These are phyloP conservation scores for Agriotes lineatus DNA, from an alignment of 2,888 invertebrate genomes.

Conservation along the genomic window DNA sequence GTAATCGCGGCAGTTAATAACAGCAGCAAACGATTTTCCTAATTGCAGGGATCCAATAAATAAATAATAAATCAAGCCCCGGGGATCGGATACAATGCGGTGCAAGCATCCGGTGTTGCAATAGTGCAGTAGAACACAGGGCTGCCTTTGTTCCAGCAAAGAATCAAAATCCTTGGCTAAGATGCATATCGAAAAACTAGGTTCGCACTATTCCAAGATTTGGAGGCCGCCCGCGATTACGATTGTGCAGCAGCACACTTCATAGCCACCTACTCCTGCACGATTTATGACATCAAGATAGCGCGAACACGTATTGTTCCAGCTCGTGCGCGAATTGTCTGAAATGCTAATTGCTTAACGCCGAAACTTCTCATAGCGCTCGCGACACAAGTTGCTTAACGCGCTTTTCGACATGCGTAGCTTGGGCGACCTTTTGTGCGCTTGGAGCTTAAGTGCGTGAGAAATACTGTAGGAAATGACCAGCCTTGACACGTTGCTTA, in stretches of 20 bases:
- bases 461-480: neutral
- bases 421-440: neutral
- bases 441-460: neutral
- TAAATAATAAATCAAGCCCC: conserved; percentile 15
- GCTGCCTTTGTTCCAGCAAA: conserved; percentile 25
- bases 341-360: conserved; percentile 27
- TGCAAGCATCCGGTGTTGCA: conserved; percentile 32
- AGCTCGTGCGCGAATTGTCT: conserved; percentile 26
- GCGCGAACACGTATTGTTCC: conserved; percentile 29
- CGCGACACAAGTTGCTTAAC: neutral
- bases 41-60: neutral
- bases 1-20: neutral
- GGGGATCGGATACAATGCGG: conserved; percentile 14
- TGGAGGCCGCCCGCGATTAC: conserved; percentile 26
- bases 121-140: conserved; percentile 21
- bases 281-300: conserved; percentile 45
- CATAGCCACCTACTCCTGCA: conserved; percentile 36
- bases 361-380: neutral
- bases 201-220: conserved; percentile 31
- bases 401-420: neutral
- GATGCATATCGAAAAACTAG: conserved; percentile 24
- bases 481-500: neutral
- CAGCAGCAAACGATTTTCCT: neutral
- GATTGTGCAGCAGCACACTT: conserved; percentile 21
- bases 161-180: conserved; percentile 31